Percentiles rank a stretch among this genome's conserved stretches.
These are phyloP conservation scores for Okapia johnstoni DNA, from an alignment of 2,113 vertebrate genomes.

Conservation along the genomic window DNA sequence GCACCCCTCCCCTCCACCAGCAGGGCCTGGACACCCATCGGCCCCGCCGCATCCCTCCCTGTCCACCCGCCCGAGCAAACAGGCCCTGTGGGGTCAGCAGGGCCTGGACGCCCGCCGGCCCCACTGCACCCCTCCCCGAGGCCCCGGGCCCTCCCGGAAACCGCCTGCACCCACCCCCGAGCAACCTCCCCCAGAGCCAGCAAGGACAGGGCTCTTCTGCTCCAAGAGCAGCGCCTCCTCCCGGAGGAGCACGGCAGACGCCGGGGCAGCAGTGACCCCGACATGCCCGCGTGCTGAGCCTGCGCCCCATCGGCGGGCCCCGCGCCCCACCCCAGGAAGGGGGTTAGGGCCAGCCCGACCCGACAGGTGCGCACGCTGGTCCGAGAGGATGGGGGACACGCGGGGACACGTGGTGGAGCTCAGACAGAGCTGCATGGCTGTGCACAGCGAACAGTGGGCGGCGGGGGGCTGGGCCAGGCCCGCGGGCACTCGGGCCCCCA, in stretches of 20 bases:
- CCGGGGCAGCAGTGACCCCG: fast-evolving
- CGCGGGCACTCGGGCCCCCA: not conserved
- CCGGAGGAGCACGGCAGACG: fast-evolving
- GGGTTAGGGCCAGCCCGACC: fast-evolving
- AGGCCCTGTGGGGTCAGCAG: not conserved
- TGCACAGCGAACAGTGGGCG: fast-evolving
- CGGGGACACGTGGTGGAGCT: fast-evolving
- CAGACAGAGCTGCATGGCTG: fast-evolving
- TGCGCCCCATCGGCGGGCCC: fast-evolving
- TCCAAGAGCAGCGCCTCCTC: fast-evolving
- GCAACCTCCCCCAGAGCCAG: not conserved
- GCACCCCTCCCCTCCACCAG: too few species aligned
- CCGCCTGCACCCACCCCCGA: fast-evolving
- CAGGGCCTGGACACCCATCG: too few species aligned
- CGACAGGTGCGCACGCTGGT: fast-evolving
- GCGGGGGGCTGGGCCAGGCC: not conserved
- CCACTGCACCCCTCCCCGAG: not conserved
- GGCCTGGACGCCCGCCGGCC: not conserved
- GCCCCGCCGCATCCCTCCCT: too few species aligned
- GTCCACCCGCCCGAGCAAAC: too few species aligned
- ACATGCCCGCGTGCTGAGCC: fast-evolving
- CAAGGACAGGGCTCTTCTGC: not conserved
- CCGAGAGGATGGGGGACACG: fast-evolving
- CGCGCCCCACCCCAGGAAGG: fast-evolving
- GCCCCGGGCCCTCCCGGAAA: fast-evolving